Conservation (phyloP, 2,888 invertebrate genomes). For the Euproctis similis region DNA sequence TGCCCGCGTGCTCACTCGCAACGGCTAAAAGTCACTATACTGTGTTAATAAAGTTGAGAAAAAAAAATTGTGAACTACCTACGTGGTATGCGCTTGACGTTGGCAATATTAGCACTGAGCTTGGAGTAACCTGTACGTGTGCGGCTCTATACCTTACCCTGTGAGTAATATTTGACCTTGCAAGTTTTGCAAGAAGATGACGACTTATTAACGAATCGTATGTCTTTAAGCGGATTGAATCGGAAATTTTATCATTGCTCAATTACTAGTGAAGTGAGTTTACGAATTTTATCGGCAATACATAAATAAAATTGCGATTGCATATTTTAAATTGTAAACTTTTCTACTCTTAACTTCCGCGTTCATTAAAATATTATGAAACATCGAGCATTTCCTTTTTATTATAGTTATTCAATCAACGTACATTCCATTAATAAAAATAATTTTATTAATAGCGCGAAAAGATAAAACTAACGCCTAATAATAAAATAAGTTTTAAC, state of each 20-base stretch:
- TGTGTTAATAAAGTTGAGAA: slow-evolving; percentile 19
- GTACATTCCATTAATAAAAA: too few relatives aligned
- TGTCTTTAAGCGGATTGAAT: slow-evolving; percentile 13
- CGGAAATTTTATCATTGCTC: slow-evolving; percentile 7
- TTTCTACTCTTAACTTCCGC: too few relatives aligned
- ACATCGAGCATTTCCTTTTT: too few relatives aligned
- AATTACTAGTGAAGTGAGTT: too few relatives aligned
- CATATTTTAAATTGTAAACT: too few relatives aligned
- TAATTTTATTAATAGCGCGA: too few relatives aligned
- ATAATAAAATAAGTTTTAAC: too few relatives aligned
- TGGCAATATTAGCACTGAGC: slow-evolving; percentile 20
- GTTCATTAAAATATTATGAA: too few relatives aligned
- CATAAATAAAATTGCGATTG: too few relatives aligned
- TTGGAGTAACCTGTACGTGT: slow-evolving; percentile 26
- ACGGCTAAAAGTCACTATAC: slow-evolving; percentile 5
- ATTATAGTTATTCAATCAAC: too few relatives aligned
- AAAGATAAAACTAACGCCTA: too few relatives aligned
- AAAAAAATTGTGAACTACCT: slow-evolving; percentile 26
- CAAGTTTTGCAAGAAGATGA: slow-evolving; percentile 22
- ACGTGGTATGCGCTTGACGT: slow-evolving; percentile 26
- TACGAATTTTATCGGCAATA: too few relatives aligned
- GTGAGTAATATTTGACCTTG: slow-evolving; percentile 27
- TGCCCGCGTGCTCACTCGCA: slow-evolving; percentile 19
- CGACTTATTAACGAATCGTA: slow-evolving; percentile 16
- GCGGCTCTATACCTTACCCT: slow-evolving; percentile 25